Conservation (phyloP, 2,113 vertebrate genomes). For the Ochotona curzoniae region DNA sequence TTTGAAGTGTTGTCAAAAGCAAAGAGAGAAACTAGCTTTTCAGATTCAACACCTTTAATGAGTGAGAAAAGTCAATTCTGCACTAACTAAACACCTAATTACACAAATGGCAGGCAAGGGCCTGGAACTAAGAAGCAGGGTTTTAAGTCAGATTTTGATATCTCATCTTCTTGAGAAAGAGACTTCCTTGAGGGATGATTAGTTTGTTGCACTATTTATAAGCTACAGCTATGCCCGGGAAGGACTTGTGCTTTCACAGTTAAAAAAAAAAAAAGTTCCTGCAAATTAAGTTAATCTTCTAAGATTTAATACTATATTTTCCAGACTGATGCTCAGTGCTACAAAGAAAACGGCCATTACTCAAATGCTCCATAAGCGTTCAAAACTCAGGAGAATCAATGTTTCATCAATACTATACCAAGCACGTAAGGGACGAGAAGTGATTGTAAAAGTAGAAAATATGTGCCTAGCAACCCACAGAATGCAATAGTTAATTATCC, state of each 20-base stretch:
- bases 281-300: neutral
- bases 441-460: neutral
- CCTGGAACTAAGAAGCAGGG: neutral
- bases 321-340: neutral
- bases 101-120: neutral
- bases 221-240: neutral
- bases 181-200: neutral
- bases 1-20: neutral
- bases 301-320: constrained; percentile 18
- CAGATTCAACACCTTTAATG: constrained; percentile 8
- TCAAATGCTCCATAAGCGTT: neutral
- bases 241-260: neutral
- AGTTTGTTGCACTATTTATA: neutral
- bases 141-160: constrained; percentile 7
- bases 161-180: neutral
- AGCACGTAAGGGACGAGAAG: neutral
- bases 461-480: neutral
- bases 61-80: constrained; percentile 1
- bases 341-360: neutral
- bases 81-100: constrained; percentile 17
- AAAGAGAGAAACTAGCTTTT: constrained; percentile 16
- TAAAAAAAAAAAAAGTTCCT: neutral
- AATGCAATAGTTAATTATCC: neutral
- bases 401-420: neutral
- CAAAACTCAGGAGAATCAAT: neutral